A percentile compares a stretch with the other conserved stretches of the same genome.
Conservation (phyloP, 2,797 vertebrate species). For the Aselliscus stoliczkanus region DNA sequence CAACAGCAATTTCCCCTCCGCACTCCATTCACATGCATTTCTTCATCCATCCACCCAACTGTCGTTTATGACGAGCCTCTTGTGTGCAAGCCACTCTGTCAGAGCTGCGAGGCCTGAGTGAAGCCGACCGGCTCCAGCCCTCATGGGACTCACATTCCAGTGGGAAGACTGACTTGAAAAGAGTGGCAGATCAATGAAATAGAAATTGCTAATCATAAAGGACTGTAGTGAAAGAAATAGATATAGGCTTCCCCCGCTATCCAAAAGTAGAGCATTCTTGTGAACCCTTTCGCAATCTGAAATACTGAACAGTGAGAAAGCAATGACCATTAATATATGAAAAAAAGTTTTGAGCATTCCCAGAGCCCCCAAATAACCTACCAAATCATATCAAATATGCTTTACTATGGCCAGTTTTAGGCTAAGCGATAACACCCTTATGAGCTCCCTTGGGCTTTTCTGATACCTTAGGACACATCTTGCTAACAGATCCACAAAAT, state of each 20-base stretch:
- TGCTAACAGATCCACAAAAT: no score
- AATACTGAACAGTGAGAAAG: not conserved
- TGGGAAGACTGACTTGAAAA: not conserved
- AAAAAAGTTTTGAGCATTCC: not conserved
- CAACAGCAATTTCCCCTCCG: not conserved
- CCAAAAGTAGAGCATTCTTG: not conserved
- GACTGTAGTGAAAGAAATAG: not conserved
- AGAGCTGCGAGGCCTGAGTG: not conserved
- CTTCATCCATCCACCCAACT: not conserved
- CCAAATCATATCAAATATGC: not conserved
- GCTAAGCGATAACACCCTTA: not conserved
- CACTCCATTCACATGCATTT: rapidly evolving
- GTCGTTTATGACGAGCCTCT: not conserved
- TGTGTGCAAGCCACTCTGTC: no score
- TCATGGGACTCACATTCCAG: not conserved
- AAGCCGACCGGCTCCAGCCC: not conserved
- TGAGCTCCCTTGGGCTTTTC: not conserved
- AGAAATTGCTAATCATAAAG: not conserved
- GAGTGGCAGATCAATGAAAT: not conserved
- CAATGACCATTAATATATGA: not conserved
- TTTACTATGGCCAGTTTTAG: not conserved
- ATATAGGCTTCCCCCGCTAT: not conserved
- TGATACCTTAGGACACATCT: not conserved
- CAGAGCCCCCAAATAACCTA: not conserved
- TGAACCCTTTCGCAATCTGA: not conserved